phyloP scores from a whole-genome alignment of 92 coral and sea anemone genomes.

The Hydrozoanthus gracilis region DNA sequence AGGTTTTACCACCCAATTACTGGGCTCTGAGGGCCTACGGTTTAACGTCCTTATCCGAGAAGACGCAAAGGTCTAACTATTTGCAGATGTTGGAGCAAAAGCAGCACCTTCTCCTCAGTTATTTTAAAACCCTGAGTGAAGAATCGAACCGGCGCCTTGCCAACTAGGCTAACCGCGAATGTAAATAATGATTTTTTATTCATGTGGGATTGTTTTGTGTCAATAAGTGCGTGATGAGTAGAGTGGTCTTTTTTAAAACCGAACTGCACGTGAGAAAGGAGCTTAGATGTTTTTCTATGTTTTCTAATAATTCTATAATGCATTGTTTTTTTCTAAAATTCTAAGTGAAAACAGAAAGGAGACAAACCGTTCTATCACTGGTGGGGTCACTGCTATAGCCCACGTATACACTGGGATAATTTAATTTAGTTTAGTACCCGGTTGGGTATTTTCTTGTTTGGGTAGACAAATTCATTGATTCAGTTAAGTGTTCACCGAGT shows the following conservation, averaged over 20 bases:
- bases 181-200: neutral
- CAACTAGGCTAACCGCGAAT: no score
- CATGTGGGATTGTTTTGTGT: neutral
- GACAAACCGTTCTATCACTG: neutral
- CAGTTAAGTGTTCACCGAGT: slow-evolving; percentile 9
- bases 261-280: neutral
- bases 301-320: neutral
- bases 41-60: no score
- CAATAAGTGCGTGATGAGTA: neutral
- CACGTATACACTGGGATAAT: neutral
- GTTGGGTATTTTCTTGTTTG: neutral
- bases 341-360: neutral
- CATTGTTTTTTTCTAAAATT: neutral
- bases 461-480: slow-evolving; percentile 8
- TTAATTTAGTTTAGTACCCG: neutral
- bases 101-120: no score
- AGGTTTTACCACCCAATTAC: no score
- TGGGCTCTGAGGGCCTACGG: no score
- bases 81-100: no score
- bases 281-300: neutral
- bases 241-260: neutral
- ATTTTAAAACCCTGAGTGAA: no score
- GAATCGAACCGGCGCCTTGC: no score
- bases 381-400: neutral
- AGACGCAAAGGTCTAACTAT: no score